These are phyloP conservation scores for Diplodus puntazzo DNA, from an alignment of 2,797 vertebrate genomes.

Conservation along the genomic window DNA sequence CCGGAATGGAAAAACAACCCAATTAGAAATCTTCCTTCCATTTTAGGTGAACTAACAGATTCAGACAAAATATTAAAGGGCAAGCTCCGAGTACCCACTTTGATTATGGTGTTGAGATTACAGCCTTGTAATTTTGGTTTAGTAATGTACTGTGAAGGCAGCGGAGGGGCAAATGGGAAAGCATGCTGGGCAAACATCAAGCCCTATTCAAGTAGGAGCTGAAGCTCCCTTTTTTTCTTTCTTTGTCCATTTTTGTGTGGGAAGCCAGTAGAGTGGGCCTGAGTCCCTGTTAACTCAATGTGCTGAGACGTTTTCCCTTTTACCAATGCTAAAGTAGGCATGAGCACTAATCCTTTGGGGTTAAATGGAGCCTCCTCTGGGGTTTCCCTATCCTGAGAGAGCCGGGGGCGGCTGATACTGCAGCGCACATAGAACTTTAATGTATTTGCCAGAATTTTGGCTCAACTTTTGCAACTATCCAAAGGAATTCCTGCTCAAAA, in stretches of 20 bases:
- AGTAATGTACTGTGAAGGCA: conserved; percentile 71
- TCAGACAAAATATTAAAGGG: conserved; percentile 61
- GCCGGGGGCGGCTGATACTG: conserved; percentile 75
- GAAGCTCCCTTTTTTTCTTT: conserved; percentile 60
- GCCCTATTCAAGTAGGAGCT: conserved; percentile 59
- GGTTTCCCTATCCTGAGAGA: conserved; percentile 79
- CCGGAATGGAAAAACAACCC: conserved; percentile 10
- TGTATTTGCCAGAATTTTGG: conserved; percentile 63
- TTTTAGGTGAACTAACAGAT: conserved; percentile 56
- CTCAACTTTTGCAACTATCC: conserved; percentile 52
- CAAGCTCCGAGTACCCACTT: conserved; percentile 44
- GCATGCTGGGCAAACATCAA: conserved; percentile 63
- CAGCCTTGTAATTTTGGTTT: conserved; percentile 52
- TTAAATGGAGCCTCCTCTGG: conserved; percentile 82
- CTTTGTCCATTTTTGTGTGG: conserved; percentile 78
- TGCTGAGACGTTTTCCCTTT: conserved; percentile 81
- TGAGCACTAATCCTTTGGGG: conserved; percentile 86
- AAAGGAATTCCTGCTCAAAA: conserved; percentile 41
- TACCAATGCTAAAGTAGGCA: conserved; percentile 85
- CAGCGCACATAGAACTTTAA: conserved; percentile 58
- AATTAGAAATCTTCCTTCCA: conserved; percentile 36
- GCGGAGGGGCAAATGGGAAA: conserved; percentile 69
- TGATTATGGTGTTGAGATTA: conserved; percentile 64
- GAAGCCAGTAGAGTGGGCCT: conserved; percentile 71
- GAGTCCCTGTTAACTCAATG: conserved; percentile 80